Evolutionary conservation across 2,113 vertebrate species (phyloP).

Genomic region (Siphamia tubifer): DNA sequence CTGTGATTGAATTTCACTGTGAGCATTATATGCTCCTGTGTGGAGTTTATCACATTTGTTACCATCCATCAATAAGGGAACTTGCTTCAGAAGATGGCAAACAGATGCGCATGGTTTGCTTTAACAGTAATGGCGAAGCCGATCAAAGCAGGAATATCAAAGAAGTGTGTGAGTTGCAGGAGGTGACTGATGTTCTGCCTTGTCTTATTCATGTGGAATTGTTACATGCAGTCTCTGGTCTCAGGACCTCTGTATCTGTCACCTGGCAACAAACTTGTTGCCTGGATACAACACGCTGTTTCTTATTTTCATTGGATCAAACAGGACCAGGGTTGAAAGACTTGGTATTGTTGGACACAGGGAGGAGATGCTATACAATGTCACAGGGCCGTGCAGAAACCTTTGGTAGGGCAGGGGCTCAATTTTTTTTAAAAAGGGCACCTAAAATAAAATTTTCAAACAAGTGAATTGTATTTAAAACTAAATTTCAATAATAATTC

Average conservation of each 20-base stretch:
- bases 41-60: not conserved
- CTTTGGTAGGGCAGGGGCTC: too few species aligned
- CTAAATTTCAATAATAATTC: too few species aligned
- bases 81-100: not conserved
- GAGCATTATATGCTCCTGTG: not conserved
- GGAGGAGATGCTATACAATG: conserved; percentile 21
- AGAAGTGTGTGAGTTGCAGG: conserved; percentile 20
- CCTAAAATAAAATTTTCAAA: too few species aligned
- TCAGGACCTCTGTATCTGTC: conserved; percentile 74
- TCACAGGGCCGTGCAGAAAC: too few species aligned
- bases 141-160: conserved; percentile 32
- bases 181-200: conserved; percentile 46
- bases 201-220: conserved; percentile 53
- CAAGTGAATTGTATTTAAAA: too few species aligned
- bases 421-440: too few species aligned
- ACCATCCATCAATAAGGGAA: not conserved
- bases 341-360: conserved; percentile 19
- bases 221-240: conserved; percentile 51
- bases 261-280: conserved; percentile 82
- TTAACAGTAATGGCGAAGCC: not conserved
- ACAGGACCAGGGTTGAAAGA: conserved; percentile 43
- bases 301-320: conserved; percentile 65
- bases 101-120: not conserved
- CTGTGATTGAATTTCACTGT: not conserved
- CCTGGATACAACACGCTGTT: conserved; percentile 75